These are phyloP conservation scores for Pelobates fuscus DNA, from an alignment of 2,113 vertebrate species.

Conservation along the genomic window DNA sequence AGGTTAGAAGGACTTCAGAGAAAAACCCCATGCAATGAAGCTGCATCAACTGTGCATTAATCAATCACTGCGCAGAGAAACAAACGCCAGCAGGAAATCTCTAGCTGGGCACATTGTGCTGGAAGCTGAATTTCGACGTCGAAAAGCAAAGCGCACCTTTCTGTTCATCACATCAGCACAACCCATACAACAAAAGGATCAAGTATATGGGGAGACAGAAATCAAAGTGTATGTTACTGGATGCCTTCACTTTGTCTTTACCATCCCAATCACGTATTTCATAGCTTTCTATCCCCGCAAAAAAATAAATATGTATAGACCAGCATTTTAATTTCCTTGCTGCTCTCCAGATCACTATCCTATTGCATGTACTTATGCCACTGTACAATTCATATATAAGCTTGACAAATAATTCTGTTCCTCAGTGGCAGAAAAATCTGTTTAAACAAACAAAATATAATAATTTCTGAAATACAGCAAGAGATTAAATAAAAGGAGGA, in stretches of 20 bases:
- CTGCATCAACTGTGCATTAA: conserved; percentile 38
- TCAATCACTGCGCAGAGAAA: conserved; percentile 12
- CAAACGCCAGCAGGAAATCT: conserved; percentile 30
- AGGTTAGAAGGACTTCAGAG: conserved; percentile 21
- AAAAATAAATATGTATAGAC: conserved; percentile 26
- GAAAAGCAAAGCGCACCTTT: conserved; percentile 24
- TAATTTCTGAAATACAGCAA: background rate
- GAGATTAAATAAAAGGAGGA: background rate
- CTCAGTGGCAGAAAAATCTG: conserved; percentile 12
- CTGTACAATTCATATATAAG: background rate
- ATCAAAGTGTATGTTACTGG: conserved; percentile 12
- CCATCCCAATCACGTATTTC: conserved; percentile 27
- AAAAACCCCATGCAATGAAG: background rate
- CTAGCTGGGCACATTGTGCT: conserved; percentile 16
- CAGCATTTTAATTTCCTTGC: conserved; percentile 33
- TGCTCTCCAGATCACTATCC: conserved; percentile 17
- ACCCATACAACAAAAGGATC: background rate
- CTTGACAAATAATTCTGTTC: conserved; percentile 36
- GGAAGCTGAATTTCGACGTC: conserved; percentile 1
- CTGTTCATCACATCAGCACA: conserved; percentile 14
- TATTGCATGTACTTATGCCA: conserved; percentile 23
- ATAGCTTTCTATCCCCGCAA: conserved; percentile 20
- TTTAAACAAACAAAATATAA: conserved; percentile 30
- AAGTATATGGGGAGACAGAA: conserved; percentile 2
- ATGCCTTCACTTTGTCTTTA: conserved; percentile 6